A percentile compares a stretch with the other conserved stretches of the same genome.
phyloP scores from a whole-genome alignment of 1,140 invertebrate species.

The Idris sp. region DNA sequence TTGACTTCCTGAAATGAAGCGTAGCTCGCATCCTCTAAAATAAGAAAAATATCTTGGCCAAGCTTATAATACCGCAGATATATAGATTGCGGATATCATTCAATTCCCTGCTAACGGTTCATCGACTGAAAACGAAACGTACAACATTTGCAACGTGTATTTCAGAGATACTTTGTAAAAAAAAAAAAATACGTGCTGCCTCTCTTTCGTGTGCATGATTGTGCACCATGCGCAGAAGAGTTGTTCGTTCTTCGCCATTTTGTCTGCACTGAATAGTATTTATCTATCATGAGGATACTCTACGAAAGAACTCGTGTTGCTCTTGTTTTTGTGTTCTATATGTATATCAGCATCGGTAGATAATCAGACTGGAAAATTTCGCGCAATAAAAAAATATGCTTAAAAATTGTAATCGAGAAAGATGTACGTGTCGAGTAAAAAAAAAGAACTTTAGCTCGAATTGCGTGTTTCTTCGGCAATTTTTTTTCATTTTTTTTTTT shows the following conservation, averaged over 20 bases:
- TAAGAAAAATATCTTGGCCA: constrained; percentile 9
- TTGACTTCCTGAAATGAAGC: constrained; percentile 1
- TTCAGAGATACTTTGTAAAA: constrained; percentile 31
- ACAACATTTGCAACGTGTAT: constrained; percentile 26
- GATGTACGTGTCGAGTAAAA: too few relatives aligned
- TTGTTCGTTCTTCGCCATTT: constrained; percentile 13
- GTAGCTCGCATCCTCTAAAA: constrained; percentile 7
- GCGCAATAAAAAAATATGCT: constrained; percentile 11
- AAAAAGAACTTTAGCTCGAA: too few relatives aligned
- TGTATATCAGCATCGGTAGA: constrained; percentile 9
- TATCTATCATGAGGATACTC: constrained; percentile 25
- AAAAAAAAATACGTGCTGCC: too few relatives aligned
- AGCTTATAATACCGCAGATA: constrained; percentile 2
- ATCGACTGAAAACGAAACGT: constrained; percentile 36
- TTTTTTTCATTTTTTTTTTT: constrained; percentile 16
- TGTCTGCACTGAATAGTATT: constrained; percentile 23
- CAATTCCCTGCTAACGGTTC: constrained; percentile 36
- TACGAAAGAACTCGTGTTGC: constrained; percentile 9
- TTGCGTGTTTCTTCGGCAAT: too few relatives aligned
- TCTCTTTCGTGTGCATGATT: constrained; percentile 36
- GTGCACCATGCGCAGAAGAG: constrained; percentile 19
- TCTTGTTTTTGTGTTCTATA: constrained; percentile 29
- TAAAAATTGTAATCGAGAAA: constrained; percentile 1
- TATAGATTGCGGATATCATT: constrained; percentile 41
- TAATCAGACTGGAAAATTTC: constrained; percentile 30